Conservation (phyloP, 2,113 vertebrate species). For the Neotoma lepida region DNA sequence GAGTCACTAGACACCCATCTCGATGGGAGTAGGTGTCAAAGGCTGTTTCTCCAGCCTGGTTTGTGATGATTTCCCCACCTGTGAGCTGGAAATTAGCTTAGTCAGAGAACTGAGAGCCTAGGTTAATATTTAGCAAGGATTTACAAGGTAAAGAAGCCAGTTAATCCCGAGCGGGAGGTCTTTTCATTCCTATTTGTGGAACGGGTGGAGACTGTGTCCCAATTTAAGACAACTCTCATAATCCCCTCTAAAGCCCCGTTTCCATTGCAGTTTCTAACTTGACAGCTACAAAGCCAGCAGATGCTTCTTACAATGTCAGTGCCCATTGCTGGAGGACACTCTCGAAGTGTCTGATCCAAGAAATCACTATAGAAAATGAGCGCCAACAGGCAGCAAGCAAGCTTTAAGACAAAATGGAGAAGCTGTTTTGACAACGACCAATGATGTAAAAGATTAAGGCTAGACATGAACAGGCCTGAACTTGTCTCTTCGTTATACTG, state of each 20-base stretch:
- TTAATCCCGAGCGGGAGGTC: conserved; percentile 55
- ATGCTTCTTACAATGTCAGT: neutral
- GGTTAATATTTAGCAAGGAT: conserved; percentile 70
- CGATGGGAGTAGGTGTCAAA: too few relatives aligned
- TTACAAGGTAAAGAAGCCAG: conserved; percentile 54
- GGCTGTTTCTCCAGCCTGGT: neutral
- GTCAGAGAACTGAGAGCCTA: neutral
- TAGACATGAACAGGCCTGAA: neutral
- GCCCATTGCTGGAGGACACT: accelerated
- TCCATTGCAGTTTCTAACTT: neutral
- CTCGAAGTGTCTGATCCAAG: neutral
- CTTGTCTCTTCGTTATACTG: neutral
- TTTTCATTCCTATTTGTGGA: conserved; percentile 65
- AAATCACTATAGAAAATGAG: neutral
- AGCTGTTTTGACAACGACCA: accelerated
- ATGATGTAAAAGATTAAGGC: neutral
- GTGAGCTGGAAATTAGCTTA: conserved; percentile 58
- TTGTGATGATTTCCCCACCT: neutral
- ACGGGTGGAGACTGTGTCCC: conserved; percentile 23
- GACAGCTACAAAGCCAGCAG: neutral
- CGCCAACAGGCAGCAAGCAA: accelerated
- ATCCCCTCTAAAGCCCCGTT: neutral
- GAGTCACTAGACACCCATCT: neutral
- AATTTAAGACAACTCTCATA: neutral
- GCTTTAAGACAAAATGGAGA: neutral